Percentiles rank a stretch among this genome's conserved stretches.
Conservation (phyloP, 2,797 vertebrate genomes). For the Sebastes kiyomatsui region DNA sequence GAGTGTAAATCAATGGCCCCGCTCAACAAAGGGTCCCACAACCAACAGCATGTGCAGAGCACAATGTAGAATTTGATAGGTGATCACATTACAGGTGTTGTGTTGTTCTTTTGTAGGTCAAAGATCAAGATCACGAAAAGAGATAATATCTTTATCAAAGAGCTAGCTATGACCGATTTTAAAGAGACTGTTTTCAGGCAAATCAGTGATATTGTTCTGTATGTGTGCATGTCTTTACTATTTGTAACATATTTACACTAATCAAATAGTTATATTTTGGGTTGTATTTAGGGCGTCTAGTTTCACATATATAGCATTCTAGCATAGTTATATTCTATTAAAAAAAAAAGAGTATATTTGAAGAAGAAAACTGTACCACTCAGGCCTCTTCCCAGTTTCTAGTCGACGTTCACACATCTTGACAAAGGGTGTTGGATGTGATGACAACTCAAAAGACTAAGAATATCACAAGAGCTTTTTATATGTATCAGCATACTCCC, state of each 20-base stretch:
- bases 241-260: neutral
- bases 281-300: neutral
- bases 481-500: neutral
- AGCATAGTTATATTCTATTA: neutral
- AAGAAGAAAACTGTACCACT: neutral
- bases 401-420: conserved; percentile 8
- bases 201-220: neutral
- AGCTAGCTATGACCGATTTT: neutral
- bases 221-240: neutral
- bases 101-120: conserved; percentile 1
- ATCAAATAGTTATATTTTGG: neutral
- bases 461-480: conserved; percentile 35
- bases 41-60: conserved; percentile 8
- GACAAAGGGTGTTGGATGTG: conserved; percentile 36
- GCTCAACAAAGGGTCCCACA: conserved; percentile 28
- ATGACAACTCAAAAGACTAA: conserved; percentile 42
- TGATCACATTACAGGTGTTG: conserved; percentile 14
- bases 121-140: conserved; percentile 13
- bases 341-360: neutral
- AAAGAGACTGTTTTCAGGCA: neutral
- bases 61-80: conserved; percentile 12
- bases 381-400: neutral
- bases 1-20: conserved; percentile 52
- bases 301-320: neutral
- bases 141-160: neutral